Evolutionary conservation across 2,888 invertebrate species (phyloP).

Genomic region (Rhagophthalmus giganteus): DNA sequence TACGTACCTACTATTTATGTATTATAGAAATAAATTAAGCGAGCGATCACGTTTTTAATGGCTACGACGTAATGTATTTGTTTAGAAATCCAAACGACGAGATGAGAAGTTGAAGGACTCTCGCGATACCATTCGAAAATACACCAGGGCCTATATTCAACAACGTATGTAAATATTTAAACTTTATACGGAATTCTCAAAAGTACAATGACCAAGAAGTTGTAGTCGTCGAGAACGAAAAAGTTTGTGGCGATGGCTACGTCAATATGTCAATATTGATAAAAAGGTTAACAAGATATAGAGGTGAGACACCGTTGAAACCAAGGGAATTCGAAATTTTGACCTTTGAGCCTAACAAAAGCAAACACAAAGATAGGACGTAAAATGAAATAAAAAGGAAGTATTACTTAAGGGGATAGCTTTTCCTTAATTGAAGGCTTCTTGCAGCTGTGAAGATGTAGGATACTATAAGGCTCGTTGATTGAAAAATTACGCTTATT

Average conservation of each 20-base stretch:
- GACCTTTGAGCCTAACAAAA: too few species aligned
- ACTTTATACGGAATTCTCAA: slow-evolving; percentile 5
- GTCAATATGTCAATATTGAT: slow-evolving; percentile 26
- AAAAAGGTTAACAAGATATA: slow-evolving; percentile 16
- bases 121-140: not conserved
- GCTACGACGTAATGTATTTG: not conserved
- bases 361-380: not conserved
- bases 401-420: too few species aligned
- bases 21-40: not conserved
- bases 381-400: not conserved
- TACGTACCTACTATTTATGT: too few species aligned
- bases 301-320: slow-evolving; percentile 13
- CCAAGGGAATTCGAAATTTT: slow-evolving; percentile 1
- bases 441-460: too few species aligned
- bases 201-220: slow-evolving; percentile 3
- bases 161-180: slow-evolving; percentile 6
- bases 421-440: too few species aligned
- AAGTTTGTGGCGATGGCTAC: slow-evolving; percentile 8
- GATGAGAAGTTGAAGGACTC: not conserved
- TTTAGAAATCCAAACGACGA: not conserved
- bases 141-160: not conserved
- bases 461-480: too few species aligned
- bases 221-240: slow-evolving; percentile 1
- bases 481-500: too few species aligned
- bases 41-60: not conserved